Percentiles rank a stretch among this genome's conserved stretches.
Conservation (phyloP, 2,888 invertebrate species). For the Coleophora flavipennella region DNA sequence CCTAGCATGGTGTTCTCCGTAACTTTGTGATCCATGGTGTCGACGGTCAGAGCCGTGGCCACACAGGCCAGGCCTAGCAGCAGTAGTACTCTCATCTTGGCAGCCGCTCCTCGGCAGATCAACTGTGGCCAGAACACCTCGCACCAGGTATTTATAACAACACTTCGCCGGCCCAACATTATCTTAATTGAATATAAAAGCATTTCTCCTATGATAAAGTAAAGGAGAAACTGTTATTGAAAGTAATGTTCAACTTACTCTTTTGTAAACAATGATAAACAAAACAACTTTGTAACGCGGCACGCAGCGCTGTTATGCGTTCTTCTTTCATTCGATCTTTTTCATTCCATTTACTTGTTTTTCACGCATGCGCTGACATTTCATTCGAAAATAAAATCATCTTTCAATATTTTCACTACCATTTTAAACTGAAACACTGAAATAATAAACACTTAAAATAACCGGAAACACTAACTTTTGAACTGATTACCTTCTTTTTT, state of each 20-base stretch:
- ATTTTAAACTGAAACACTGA: too few species aligned
- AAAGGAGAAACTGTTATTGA: neutral
- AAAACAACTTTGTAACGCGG: neutral
- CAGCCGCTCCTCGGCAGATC: conserved; percentile 2
- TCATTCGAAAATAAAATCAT: too few species aligned
- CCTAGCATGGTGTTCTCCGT: conserved; percentile 35
- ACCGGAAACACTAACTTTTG: too few species aligned
- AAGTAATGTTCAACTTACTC: too few species aligned
- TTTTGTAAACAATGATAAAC: neutral
- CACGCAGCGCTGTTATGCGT: too few species aligned
- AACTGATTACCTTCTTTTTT: too few species aligned
- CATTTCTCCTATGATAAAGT: neutral
- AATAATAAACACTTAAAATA: too few species aligned
- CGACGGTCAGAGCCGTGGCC: conserved; percentile 30
- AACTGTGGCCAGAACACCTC: conserved; percentile 1
- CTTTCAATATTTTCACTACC: too few species aligned
- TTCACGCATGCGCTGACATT: too few species aligned
- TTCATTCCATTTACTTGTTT: too few species aligned
- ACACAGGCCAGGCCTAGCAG: conserved; percentile 45
- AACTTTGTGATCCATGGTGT: conserved; percentile 11
- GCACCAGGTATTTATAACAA: conserved; percentile 2
- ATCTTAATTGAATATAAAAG: neutral
- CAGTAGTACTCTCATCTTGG: conserved; percentile 46
- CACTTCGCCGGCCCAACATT: neutral
- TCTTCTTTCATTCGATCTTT: too few species aligned